phyloP scores from a whole-genome alignment of 2,888 invertebrate genomes.

The Euzetes globulus region DNA sequence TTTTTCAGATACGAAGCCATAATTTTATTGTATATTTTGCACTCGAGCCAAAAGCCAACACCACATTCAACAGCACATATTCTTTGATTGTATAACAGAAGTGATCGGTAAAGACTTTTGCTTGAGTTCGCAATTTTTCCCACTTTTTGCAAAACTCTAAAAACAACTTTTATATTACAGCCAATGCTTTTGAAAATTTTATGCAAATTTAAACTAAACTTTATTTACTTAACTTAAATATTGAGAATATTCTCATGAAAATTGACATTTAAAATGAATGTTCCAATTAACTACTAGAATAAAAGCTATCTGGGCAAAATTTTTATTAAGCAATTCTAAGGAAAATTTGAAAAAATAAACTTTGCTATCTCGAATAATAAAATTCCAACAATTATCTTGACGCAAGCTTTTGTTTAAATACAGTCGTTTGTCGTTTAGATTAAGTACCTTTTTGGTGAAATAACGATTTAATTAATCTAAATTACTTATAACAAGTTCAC shows the following conservation, averaged over 20 bases:
- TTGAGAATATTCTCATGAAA: not conserved
- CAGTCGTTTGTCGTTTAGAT: no score
- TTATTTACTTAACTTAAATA: not conserved
- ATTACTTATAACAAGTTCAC: no score
- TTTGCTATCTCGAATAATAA: no score
- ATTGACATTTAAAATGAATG: no score
- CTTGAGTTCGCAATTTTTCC: not conserved
- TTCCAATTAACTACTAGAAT: no score
- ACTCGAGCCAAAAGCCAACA: conserved; percentile 7
- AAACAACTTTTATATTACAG: not conserved
- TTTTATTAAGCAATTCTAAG: no score
- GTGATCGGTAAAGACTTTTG: not conserved
- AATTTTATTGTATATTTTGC: conserved; percentile 17
- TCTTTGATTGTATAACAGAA: not conserved
- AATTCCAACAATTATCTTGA: no score
- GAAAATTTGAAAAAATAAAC: no score
- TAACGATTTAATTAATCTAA: no score
- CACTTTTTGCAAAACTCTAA: not conserved
- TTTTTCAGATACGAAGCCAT: not conserved
- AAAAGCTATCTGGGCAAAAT: no score
- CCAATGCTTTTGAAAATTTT: not conserved
- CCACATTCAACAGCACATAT: not conserved
- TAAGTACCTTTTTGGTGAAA: no score
- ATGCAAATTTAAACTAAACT: conserved; percentile 17
- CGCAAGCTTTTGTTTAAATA: no score